Conservation (phyloP, 2,888 invertebrate species). For the Aphodius sticticus region DNA sequence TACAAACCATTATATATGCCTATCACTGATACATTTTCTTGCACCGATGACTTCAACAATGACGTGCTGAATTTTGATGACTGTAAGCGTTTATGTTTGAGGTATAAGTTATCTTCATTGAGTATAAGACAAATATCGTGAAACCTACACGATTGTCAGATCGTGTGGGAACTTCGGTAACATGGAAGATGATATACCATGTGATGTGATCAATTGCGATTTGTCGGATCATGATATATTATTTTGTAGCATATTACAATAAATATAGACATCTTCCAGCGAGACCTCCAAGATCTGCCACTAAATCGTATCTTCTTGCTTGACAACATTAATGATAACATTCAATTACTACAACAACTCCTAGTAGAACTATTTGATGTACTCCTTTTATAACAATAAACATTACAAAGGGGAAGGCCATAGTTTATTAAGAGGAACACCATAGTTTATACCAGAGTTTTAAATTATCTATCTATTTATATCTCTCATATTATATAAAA, state of each 20-base stretch:
- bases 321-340: background rate
- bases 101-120: background rate
- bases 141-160: background rate
- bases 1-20: background rate
- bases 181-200: background rate
- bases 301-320: background rate
- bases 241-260: background rate
- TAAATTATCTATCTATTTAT: too few relatives aligned
- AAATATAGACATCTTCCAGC: too few relatives aligned
- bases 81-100: background rate
- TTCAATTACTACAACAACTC: background rate
- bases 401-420: background rate
- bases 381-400: background rate
- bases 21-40: background rate
- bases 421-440: too few relatives aligned
- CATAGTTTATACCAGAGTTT: background rate
- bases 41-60: constrained; percentile 16
- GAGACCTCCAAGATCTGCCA: too few relatives aligned
- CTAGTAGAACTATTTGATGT: background rate
- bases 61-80: background rate
- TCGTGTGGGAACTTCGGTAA: background rate
- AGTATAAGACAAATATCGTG: background rate
- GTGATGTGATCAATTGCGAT: background rate
- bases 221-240: background rate
- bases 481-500: too few relatives aligned